Base-by-base conservation (phyloP, 2,797 vertebrate genomes). In the Alosa sapidissima region DNA sequence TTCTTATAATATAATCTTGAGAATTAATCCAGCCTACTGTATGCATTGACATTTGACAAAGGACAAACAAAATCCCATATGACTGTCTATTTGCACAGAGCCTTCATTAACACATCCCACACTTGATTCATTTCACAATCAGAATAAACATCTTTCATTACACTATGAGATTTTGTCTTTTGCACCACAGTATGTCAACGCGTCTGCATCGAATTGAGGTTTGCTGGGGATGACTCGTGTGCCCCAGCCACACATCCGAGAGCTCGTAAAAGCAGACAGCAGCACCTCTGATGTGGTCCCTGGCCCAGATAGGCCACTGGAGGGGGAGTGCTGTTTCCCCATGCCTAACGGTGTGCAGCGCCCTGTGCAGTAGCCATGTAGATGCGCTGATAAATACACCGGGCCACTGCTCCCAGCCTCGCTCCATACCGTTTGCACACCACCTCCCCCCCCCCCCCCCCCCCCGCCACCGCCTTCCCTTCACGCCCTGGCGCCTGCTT, bases 331-430 rank as follows among this genome's bases (percentile, higher is more conserved):
- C 91, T 93, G 93, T 91, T 93, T 94, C 89, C 88, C 93, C 91
- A 93, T 94, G 94, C 94, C 89, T 92, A 94, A 94, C 94, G 88
- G 91, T 93, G 93, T 91, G 92, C 92, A 94, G 72, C 89, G 89
- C 92, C 92, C 91, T 91, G 90, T 92, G 93, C 93, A 92, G 93
- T 87, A 87, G 91, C 93, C 93, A 92, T 94, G 92, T 92, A 92
- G 92, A 91, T 91, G 92, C 93, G 91, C 93, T 86, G 89, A 93
- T 92, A 93, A 93, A 91, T 90, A 90, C 91, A 92, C 89, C 91
- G 89, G 89, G 92, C 92, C 92, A 93, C 92, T 90, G 92, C 92
- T 90, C 89, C 88, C 91, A 92, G 91, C 92, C 92, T 91, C 91
- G 89, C 91, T 91, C 92, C 91, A 89, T 91, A 88, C 91, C n/a